A percentile compares a stretch with the other conserved stretches of the same genome.
phyloP scores from a whole-genome alignment of 1,140 invertebrate genomes.

The Drosophila tristis region DNA sequence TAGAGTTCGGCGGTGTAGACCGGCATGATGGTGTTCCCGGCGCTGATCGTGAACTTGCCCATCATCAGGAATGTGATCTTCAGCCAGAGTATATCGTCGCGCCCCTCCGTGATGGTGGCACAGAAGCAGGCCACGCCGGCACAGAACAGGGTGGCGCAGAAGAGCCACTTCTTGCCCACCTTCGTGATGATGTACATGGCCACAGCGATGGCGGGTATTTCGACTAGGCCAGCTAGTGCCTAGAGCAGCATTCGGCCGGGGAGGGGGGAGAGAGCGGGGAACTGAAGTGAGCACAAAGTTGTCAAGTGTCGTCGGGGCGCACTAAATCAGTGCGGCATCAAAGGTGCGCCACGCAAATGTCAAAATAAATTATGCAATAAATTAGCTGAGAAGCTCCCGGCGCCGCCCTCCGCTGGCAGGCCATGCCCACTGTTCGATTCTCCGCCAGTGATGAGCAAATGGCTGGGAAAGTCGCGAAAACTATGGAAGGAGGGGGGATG shows the following conservation, averaged over 20 bases:
- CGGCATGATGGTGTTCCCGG: slow-evolving; percentile 89
- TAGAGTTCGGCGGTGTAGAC: slow-evolving; percentile 91
- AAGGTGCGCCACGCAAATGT: slow-evolving; percentile 64
- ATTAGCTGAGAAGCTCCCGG: slow-evolving; percentile 45
- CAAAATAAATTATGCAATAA: slow-evolving; percentile 79
- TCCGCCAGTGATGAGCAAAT: slow-evolving; percentile 44
- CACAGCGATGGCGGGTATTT: slow-evolving; percentile 89
- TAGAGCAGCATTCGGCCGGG: slow-evolving; percentile 27
- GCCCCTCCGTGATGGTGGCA: slow-evolving; percentile 85
- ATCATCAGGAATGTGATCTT: slow-evolving; percentile 88
- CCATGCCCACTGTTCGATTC: slow-evolving; percentile 33
- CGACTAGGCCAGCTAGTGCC: slow-evolving; percentile 88
- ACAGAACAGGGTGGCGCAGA: slow-evolving; percentile 87
- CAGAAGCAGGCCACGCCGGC: slow-evolving; percentile 88
- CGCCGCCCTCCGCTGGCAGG: not conserved
- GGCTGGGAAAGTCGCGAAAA: not conserved
- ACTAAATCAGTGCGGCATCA: slow-evolving; percentile 72
- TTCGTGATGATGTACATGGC: slow-evolving; percentile 89
- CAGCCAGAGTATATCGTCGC: slow-evolving; percentile 85
- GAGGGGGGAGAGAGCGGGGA: not conserved
- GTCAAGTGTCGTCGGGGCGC: slow-evolving; percentile 55
- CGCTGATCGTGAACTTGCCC: slow-evolving; percentile 89
- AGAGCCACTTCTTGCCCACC: slow-evolving; percentile 88
- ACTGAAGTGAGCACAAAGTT: slow-evolving; percentile 28
- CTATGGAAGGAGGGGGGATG: no score